A percentile compares a stretch with the other conserved stretches of the same genome.
Evolutionary conservation across 2,888 invertebrate genomes (phyloP).

Genomic region (Chrysolina americana): DNA sequence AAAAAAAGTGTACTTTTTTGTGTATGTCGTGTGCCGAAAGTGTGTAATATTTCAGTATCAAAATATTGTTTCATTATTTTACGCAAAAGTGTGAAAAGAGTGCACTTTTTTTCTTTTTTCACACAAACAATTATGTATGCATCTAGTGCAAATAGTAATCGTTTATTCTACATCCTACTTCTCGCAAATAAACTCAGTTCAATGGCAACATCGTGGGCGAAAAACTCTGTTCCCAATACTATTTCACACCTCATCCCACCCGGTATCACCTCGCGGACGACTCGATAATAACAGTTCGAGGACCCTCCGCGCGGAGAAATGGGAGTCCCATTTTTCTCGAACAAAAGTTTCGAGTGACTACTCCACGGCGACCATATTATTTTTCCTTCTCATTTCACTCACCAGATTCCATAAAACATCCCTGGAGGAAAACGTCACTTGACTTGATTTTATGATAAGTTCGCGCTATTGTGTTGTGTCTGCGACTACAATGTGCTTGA

Average conservation of each 20-base stretch:
- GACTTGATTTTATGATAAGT: conserved; percentile 56
- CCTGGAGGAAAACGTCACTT: conserved; percentile 48
- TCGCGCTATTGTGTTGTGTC: conserved; percentile 57
- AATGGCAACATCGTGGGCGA: too few species aligned
- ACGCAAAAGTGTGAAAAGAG: too few species aligned
- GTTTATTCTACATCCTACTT: too few species aligned
- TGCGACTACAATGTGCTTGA: conserved; percentile 52
- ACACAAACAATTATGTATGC: too few species aligned
- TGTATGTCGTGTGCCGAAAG: too few species aligned
- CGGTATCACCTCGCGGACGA: not conserved
- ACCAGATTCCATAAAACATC: conserved; percentile 43
- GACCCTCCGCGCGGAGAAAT: not conserved
- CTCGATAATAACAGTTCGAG: conserved; percentile 8
- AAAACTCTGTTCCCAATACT: too few species aligned
- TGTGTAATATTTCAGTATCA: too few species aligned
- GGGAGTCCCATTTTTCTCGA: conserved; percentile 9
- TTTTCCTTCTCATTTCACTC: conserved; percentile 44
- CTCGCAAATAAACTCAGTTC: too few species aligned
- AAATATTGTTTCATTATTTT: too few species aligned
- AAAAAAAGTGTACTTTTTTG: too few species aligned
- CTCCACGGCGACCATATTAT: conserved; percentile 36
- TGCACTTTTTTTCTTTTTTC: too few species aligned
- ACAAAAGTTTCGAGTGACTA: conserved; percentile 1
- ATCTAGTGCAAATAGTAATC: too few species aligned
- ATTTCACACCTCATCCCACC: not conserved